A percentile compares a stretch with the other conserved stretches of the same genome.
phyloP scores from a whole-genome alignment of 2,888 invertebrate species.

The Antheraea assamensis region DNA sequence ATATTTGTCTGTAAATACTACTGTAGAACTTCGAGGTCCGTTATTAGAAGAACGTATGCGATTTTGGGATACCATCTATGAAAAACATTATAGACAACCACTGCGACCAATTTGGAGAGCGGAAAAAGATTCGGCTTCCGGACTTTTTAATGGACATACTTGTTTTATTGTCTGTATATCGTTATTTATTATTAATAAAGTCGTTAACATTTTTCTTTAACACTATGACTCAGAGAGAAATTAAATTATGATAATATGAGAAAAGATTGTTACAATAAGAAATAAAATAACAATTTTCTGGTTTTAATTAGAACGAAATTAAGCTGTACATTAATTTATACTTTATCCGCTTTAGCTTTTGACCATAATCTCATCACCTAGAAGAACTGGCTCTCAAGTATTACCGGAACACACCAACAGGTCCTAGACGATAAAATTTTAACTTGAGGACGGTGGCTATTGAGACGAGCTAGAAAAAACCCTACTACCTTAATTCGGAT shows the following conservation, averaged over 20 bases:
- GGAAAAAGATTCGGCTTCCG: neutral
- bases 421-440: neutral
- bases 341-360: too few relatives aligned
- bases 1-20: constrained; percentile 14
- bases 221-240: too few relatives aligned
- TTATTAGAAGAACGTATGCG: constrained; percentile 3
- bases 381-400: too few relatives aligned
- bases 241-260: too few relatives aligned
- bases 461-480: neutral
- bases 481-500: neutral
- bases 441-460: neutral
- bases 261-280: too few relatives aligned
- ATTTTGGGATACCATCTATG: constrained; percentile 20
- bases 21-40: constrained; percentile 10
- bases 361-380: too few relatives aligned
- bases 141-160: neutral
- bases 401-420: too few relatives aligned
- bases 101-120: neutral
- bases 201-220: neutral
- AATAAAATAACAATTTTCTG: too few relatives aligned
- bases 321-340: too few relatives aligned
- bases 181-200: neutral
- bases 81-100: constrained; percentile 14
- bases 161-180: neutral
- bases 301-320: too few relatives aligned